Conservation (phyloP, 2,113 vertebrate species). For the Bos taurus region DNA sequence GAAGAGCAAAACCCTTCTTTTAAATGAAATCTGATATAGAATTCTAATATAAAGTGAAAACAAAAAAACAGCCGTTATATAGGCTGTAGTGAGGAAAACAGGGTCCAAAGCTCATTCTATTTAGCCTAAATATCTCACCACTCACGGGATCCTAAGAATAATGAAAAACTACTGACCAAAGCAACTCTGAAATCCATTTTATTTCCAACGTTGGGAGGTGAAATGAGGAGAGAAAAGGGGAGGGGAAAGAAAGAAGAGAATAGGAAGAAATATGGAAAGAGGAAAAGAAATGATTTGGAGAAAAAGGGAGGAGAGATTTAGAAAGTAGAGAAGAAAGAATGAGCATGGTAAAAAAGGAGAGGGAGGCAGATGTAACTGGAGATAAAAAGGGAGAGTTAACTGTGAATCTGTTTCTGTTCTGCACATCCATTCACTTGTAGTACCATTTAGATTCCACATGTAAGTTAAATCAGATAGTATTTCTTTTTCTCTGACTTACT, state of each 20-base stretch:
- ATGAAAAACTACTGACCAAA: neutral
- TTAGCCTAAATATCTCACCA: neutral
- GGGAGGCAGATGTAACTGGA: neutral
- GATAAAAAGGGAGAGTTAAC: neutral
- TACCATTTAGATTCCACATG: neutral
- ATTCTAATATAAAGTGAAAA: neutral
- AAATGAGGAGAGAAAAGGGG: neutral
- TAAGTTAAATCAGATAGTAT: neutral
- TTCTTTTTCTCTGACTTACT: neutral
- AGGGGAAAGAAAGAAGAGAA: neutral
- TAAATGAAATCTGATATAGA: neutral
- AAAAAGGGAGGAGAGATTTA: neutral
- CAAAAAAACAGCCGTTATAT: neutral
- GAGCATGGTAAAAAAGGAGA: neutral
- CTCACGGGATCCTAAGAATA: neutral
- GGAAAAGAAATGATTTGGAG: neutral
- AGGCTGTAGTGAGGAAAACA: neutral
- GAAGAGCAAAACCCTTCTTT: neutral
- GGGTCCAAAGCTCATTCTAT: neutral
- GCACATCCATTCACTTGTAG: neutral
- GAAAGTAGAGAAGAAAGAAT: neutral
- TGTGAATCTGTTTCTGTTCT: neutral
- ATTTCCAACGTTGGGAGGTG: neutral
- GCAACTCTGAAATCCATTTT: neutral
- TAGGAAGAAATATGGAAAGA: neutral